Evolutionary conservation across 2,797 vertebrate species (phyloP).

Genomic region (Parambassis ranga): DNA sequence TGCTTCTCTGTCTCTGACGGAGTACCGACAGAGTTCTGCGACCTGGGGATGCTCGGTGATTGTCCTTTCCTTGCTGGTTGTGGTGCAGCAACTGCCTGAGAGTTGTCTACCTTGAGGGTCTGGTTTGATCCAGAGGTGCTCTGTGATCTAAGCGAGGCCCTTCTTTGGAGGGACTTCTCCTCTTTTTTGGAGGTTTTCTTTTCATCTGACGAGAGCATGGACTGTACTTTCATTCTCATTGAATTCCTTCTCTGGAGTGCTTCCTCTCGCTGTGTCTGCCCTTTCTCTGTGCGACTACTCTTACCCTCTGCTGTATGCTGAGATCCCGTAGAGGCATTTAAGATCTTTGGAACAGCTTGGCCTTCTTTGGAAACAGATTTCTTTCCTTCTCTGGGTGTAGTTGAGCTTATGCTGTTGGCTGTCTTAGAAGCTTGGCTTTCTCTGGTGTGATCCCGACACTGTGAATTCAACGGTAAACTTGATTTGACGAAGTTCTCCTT

Average conservation of each 20-base stretch:
- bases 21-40: neutral
- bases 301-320: slow-evolving; percentile 12
- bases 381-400: slow-evolving; percentile 11
- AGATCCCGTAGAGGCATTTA: neutral
- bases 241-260: slow-evolving; percentile 54
- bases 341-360: neutral
- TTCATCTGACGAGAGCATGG: slow-evolving; percentile 34
- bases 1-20: slow-evolving; percentile 27
- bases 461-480: neutral
- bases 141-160: slow-evolving; percentile 10
- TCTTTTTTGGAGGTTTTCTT: slow-evolving; percentile 57
- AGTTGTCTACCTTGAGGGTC: neutral
- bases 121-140: slow-evolving; percentile 17
- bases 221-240: slow-evolving; percentile 35
- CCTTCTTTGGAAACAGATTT: neutral
- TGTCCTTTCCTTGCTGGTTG: slow-evolving; percentile 9
- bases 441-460: neutral
- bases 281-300: neutral
- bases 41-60: neutral
- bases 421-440: neutral
- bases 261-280: slow-evolving; percentile 12
- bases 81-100: slow-evolving; percentile 3
- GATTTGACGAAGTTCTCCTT: slow-evolving; percentile 8
- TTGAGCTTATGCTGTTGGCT: neutral
- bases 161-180: slow-evolving; percentile 51